Base-by-base conservation (phyloP, 1,140 invertebrate genomes). In the Zaprionus camerounensis region DNA sequence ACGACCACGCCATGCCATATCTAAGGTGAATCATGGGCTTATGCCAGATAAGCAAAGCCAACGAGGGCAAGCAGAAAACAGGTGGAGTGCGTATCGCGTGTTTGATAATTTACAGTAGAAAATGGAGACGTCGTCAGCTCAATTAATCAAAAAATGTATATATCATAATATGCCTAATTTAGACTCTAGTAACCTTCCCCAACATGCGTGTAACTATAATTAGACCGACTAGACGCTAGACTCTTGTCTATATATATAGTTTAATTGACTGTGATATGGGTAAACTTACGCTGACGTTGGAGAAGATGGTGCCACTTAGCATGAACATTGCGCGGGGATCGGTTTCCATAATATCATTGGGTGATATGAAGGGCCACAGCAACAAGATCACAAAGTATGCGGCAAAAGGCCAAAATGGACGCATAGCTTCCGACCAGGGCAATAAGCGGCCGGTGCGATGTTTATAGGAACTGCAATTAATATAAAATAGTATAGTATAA, bases 281-380 rank as follows among this genome's bases (percentile, higher is more conserved):
- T 11, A 28, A 59, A 96, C 97, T 97, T 94, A 99, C 98, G 92
- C 97, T 97, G 75, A 99, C 98, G 93, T 99, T 99, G 38, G 98
- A 98, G 92, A 99, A 99, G 57, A 99, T 95, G 24, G 97, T 98
- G 78, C 98, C 98, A 70, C 97, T 95, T 20, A 97, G 94, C 88
- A 98, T 95, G 92, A 96, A 98, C 75, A 99, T 95, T 17, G 96
- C 95, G 76, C 98, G 94, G 0, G 98, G 97, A 93, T 99, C 97
- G 49, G 93, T 94, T 59, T 97, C 95, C 28, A 99, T 93, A 70
- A 99, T 95, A 86, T 96, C 94, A 71, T 93, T 95, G 3, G 96
- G 95, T 2, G 98, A 98, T 59, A 94, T 93, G 9, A 94, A 91
- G 9, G 97, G 95, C 98, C 98, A 99, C 0, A 95, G 65, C 0